Evolutionary conservation across 1,140 invertebrate genomes (phyloP), one percentile per base, ranked within the genome.

Genomic region (Protaetia brevitarsis): DNA sequence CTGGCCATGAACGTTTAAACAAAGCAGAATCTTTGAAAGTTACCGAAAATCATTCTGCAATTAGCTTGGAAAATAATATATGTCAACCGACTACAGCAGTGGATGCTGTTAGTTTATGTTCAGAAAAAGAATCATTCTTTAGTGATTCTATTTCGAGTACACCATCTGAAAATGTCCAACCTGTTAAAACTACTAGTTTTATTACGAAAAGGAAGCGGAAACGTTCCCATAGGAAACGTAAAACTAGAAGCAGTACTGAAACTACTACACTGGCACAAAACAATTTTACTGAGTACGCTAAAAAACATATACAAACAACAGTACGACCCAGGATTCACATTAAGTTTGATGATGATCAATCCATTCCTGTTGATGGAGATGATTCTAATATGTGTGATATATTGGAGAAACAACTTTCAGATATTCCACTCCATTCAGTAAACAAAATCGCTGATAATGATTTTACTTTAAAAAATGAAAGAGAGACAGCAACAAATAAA

Each of bases 271-370:
- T 51, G 26, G 5, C 3, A 19, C 16, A 51, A 23, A 21, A 37
- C 5, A 51, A 23, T 8, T 23, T 7, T 19, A 21, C 5, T 10
- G 2, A 51, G 26, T 51, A 51, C 16, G 4, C 10, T 10, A 51
- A 23, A 13, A 26, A 19, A 51, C 4, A 23, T 7, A 7, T 51
- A 51, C 26, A 51, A 10, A 51, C 21, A 10, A 51, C 19, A 4
- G 26, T 11, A 23, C 21, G 8, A 26, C 41, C 41, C 26, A 10
- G 6, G 10, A 16, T 51, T 23, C 41, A 51, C 26, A 51, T 51
- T 51, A 51, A 51, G 26, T 51, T 51, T 8, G 26, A 19, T 51
- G 41, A 51, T 21, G 41, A 51, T 51, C n/a, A n/a, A n/a, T n/a
- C n/a, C n/a, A n/a, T n/a, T n/a, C n/a, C n/a, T n/a, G n/a, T n/a